phyloP scores from a whole-genome alignment of 2,797 vertebrate genomes.

The Tinamus major region DNA sequence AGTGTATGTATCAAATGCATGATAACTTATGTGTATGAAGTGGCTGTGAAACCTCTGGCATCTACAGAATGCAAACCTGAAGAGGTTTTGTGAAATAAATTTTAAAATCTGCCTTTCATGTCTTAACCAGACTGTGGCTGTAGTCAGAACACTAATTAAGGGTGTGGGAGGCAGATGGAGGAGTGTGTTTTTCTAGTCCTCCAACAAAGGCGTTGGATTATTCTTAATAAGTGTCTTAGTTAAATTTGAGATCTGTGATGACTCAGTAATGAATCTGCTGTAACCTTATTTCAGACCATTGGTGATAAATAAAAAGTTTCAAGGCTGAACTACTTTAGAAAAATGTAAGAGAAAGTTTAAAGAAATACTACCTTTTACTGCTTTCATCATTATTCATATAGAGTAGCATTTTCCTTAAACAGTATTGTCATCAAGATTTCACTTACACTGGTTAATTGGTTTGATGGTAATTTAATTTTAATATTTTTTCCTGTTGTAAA shows the following conservation, averaged over 20 bases:
- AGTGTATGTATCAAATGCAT: not conserved
- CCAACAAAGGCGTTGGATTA: not conserved
- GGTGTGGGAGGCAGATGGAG: not conserved
- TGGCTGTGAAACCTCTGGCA: not conserved
- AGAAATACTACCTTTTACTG: not conserved
- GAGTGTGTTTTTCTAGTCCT: not conserved
- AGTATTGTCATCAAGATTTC: not conserved
- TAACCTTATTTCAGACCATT: not conserved
- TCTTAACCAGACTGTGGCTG: not conserved
- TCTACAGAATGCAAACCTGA: not conserved
- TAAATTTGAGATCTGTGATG: not conserved
- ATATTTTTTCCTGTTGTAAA: not conserved
- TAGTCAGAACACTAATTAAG: not conserved
- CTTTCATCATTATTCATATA: not conserved
- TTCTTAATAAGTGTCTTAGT: not conserved
- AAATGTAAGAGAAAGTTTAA: not conserved
- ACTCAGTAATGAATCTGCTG: not conserved
- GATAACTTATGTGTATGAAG: not conserved
- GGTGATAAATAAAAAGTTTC: not conserved
- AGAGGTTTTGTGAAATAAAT: not conserved
- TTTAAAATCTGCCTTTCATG: not conserved
- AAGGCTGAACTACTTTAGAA: not conserved
- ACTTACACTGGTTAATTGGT: not conserved
- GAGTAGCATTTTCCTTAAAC: not conserved
- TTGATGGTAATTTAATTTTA: not conserved